These are phyloP conservation scores for Eulemur albifrons DNA, from an alignment of 2,797 vertebrate species.

Conservation along the genomic window DNA sequence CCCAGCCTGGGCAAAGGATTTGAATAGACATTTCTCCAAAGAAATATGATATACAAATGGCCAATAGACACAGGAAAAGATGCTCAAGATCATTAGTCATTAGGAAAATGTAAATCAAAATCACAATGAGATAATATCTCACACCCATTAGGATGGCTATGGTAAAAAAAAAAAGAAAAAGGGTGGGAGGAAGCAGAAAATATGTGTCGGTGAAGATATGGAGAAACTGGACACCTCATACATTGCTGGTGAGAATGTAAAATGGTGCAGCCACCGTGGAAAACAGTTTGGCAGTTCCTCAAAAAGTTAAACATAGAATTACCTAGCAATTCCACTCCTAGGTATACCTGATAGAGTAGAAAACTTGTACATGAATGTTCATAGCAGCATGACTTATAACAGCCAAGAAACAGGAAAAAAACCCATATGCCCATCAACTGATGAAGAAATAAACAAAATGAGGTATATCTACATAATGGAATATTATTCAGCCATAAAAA, in stretches of 20 bases:
- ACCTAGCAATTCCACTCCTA: neutral
- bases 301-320: neutral
- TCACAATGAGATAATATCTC: neutral
- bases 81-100: neutral
- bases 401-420: neutral
- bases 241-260: neutral
- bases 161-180: neutral
- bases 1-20: neutral
- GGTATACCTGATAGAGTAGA: neutral
- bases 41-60: neutral
- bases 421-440: neutral
- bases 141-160: neutral
- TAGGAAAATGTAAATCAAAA: neutral
- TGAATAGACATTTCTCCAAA: neutral
- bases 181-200: neutral
- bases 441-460: neutral
- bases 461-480: neutral
- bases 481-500: neutral
- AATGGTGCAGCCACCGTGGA: too few species aligned
- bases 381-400: neutral
- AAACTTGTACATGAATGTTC: neutral
- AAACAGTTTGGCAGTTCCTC: neutral
- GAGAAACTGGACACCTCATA: neutral
- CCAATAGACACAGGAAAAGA: neutral
- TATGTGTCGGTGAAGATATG: neutral